Evolutionary conservation across 2,113 vertebrate species (phyloP).

Genomic region (Puffinus mauretanicus): DNA sequence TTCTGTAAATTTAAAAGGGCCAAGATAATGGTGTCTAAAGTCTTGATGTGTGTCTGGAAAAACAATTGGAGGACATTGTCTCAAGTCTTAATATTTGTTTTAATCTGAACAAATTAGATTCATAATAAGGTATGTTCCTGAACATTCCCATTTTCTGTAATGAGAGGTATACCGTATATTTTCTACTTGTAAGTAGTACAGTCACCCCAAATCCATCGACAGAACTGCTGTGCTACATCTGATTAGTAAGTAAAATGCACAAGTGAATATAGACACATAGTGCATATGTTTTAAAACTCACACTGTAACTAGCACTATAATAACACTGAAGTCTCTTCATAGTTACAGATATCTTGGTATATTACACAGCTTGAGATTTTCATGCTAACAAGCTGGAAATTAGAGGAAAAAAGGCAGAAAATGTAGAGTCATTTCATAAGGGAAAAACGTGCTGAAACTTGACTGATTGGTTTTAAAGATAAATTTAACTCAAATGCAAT

Average conservation of each 20-base stretch:
- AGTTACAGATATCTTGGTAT: not conserved
- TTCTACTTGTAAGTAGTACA: not conserved
- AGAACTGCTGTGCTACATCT: not conserved
- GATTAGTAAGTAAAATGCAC: not conserved
- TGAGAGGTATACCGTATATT: not conserved
- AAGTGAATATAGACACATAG: not conserved
- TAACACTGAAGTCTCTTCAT: not conserved
- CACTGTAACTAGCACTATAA: not conserved
- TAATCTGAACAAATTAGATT: not conserved
- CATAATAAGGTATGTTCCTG: not conserved
- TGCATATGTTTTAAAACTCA: not conserved
- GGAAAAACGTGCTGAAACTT: not conserved
- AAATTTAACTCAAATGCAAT: not conserved
- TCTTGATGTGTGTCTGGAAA: not conserved
- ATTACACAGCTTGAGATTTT: not conserved
- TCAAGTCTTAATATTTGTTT: not conserved
- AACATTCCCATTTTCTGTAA: not conserved
- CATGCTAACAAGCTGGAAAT: not conserved
- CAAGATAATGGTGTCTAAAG: not conserved
- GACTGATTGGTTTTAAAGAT: not conserved
- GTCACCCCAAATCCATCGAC: not conserved
- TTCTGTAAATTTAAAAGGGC: not conserved
- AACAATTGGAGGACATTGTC: not conserved
- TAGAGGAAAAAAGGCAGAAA: not conserved
- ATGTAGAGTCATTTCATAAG: not conserved